Conservation (phyloP, 1,140 invertebrate species). For the Drosophila parabipectinata region DNA sequence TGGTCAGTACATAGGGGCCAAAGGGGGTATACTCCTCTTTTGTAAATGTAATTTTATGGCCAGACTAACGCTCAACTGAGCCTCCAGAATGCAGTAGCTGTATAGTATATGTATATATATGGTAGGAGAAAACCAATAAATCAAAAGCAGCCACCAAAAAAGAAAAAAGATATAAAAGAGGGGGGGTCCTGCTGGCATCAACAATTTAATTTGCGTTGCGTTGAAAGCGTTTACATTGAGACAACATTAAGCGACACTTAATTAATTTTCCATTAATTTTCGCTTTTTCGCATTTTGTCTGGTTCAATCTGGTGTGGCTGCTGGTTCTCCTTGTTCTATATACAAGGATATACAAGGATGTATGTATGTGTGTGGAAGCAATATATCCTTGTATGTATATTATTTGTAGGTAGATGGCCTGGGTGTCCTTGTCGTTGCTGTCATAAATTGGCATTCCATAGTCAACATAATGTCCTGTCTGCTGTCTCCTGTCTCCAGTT, state of each 20-base stretch:
- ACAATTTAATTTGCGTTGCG: slow-evolving; percentile 78
- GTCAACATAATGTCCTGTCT: slow-evolving; percentile 8
- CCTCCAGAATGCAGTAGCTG: slow-evolving; percentile 39
- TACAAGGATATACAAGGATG: background rate
- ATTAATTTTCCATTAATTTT: slow-evolving; percentile 81
- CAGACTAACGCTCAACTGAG: slow-evolving; percentile 56
- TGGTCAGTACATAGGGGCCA: slow-evolving; percentile 14
- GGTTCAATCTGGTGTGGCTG: slow-evolving; percentile 8
- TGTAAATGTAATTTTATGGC: slow-evolving; percentile 70
- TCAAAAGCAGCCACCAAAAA: slow-evolving; percentile 48
- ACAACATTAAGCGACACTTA: slow-evolving; percentile 80
- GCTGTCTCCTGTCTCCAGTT: too few relatives aligned
- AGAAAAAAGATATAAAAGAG: background rate
- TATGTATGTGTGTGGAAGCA: background rate
- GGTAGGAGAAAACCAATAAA: slow-evolving; percentile 68
- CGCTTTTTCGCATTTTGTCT: slow-evolving; percentile 39
- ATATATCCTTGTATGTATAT: background rate
- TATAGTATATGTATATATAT: slow-evolving; percentile 5
- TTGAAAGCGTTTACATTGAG: slow-evolving; percentile 80
- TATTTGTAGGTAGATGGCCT: slow-evolving; percentile 2
- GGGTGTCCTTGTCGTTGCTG: slow-evolving; percentile 36
- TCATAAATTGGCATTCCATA: slow-evolving; percentile 58
- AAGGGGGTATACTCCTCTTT: background rate
- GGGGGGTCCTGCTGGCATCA: slow-evolving; percentile 27
- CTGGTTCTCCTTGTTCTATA: background rate